Conservation (phyloP, 2,113 vertebrate species). For the Lucifuga dentata region DNA sequence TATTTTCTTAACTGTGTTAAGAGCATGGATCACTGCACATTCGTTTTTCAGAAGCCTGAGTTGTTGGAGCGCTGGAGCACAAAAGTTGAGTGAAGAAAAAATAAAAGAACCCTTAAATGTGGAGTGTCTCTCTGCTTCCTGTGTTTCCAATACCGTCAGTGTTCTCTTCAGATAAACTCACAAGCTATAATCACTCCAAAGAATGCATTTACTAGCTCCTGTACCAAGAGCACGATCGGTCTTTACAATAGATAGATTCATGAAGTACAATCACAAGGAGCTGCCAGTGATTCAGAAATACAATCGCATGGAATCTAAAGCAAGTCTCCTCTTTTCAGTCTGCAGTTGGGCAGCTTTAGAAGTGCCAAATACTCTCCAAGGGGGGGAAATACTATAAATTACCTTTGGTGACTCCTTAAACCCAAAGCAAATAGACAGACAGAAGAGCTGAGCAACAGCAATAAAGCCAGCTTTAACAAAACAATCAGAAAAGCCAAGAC, state of each 20-base stretch:
- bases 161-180: constrained; percentile 69
- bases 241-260: constrained; percentile 56
- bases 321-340: constrained; percentile 34
- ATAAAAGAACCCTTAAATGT: constrained; percentile 36
- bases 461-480: constrained; percentile 78
- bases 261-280: constrained; percentile 64
- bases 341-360: constrained; percentile 48
- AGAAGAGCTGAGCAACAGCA: constrained; percentile 74
- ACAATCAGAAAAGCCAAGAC: constrained; percentile 73
- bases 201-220: constrained; percentile 19
- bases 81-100: constrained; percentile 22
- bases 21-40: constrained; percentile 67
- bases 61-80: constrained; percentile 30
- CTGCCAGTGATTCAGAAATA: constrained; percentile 61
- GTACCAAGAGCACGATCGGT: constrained; percentile 46
- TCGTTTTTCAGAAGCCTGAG: constrained; percentile 52
- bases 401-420: constrained; percentile 75
- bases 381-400: constrained; percentile 70
- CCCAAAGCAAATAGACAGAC: constrained; percentile 75
- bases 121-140: constrained; percentile 47
- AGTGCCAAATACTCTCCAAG: constrained; percentile 65
- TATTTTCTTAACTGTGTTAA: constrained; percentile 70
- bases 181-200: constrained; percentile 51
- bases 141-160: constrained; percentile 61
- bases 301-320: constrained; percentile 64